phyloP scores from a whole-genome alignment of 2,113 vertebrate genomes.

The Cyprinodon tularosa region DNA sequence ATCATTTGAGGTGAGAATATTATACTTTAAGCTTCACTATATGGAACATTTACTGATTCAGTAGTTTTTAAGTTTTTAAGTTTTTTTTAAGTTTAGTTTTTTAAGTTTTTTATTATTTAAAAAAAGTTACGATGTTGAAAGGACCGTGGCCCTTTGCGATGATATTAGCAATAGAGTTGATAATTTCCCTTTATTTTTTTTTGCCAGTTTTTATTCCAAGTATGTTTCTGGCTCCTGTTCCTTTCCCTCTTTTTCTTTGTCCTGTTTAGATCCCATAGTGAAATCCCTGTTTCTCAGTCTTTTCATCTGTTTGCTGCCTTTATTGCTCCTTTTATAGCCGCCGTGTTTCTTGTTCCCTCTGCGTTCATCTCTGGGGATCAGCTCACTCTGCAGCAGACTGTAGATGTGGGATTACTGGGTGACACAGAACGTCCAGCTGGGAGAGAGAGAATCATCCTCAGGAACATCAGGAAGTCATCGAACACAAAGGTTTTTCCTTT shows the following conservation, averaged over 20 bases:
- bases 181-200: background rate
- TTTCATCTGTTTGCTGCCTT: slow-evolving; percentile 18
- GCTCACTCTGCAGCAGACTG: slow-evolving; percentile 19
- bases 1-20: too few species aligned
- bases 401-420: slow-evolving; percentile 32
- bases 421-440: slow-evolving; percentile 7
- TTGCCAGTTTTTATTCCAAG: slow-evolving; percentile 13
- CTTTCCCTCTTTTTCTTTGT: background rate
- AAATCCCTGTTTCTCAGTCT: background rate
- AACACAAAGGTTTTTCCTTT: background rate
- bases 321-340: background rate
- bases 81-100: too few species aligned
- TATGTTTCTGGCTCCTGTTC: slow-evolving; percentile 25
- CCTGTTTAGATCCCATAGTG: slow-evolving; percentile 20
- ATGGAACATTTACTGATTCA: too few species aligned
- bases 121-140: too few species aligned
- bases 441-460: slow-evolving; percentile 11
- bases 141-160: too few species aligned
- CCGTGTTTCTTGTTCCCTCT: slow-evolving; percentile 1
- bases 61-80: too few species aligned
- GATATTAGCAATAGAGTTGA: too few species aligned
- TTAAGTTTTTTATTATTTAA: too few species aligned
- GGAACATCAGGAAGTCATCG: slow-evolving; percentile 18
- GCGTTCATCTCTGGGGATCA: slow-evolving; percentile 29
- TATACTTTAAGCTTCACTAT: too few species aligned